Evolutionary conservation across 92 coral and sea anemone species (phyloP).

Genomic region (Epizoanthus rinbou): DNA sequence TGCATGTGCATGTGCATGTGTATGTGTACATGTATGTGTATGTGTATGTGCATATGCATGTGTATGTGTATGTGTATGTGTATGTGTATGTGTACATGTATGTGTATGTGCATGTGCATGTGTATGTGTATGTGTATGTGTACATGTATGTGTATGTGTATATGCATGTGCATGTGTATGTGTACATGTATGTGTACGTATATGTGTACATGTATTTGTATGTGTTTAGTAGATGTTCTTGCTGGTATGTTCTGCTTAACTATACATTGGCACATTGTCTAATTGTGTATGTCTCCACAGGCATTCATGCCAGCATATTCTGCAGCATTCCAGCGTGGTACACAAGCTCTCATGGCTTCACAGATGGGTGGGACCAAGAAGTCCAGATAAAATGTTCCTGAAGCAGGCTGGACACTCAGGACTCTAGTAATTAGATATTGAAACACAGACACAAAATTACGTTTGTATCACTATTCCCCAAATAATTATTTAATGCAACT

Average conservation of each 20-base stretch:
- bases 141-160: too few relatives aligned
- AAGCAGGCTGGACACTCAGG: background rate
- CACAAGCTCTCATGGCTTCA: conserved; percentile 69
- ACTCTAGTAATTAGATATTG: background rate
- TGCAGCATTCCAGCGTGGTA: conserved; percentile 76
- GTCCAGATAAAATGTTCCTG: background rate
- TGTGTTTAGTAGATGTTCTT: background rate
- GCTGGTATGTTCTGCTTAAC: background rate
- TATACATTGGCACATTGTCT: background rate
- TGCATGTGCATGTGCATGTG: too few relatives aligned
- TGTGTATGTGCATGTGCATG: too few relatives aligned
- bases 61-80: too few relatives aligned
- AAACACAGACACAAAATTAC: background rate
- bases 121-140: too few relatives aligned
- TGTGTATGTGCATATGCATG: too few relatives aligned
- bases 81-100: too few relatives aligned
- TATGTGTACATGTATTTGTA: too few relatives aligned
- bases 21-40: too few relatives aligned
- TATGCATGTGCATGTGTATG: too few relatives aligned
- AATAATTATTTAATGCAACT: conserved; percentile 21
- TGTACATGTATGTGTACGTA: too few relatives aligned
- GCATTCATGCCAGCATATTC: conserved; percentile 76
- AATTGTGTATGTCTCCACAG: conserved; percentile 42
- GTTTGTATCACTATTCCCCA: background rate
- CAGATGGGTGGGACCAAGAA: conserved; percentile 43